Base-by-base conservation (phyloP, 1,140 invertebrate species). In the Saxidomus purpurata region DNA sequence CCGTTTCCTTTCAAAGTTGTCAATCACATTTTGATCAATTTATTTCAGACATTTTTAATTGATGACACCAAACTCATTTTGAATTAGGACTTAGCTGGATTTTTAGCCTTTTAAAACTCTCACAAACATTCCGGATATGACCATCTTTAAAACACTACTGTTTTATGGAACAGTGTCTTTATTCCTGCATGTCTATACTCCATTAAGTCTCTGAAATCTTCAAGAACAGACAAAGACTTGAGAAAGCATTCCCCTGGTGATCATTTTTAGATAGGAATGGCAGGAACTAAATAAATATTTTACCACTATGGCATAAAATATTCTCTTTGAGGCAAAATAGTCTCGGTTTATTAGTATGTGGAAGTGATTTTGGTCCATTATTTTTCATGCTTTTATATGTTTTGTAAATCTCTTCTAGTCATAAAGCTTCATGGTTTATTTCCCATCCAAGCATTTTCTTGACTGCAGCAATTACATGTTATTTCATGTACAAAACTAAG, bases 201-300 rank as follows among this genome's bases (percentile, higher is more conserved):
- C 36, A 38, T 71, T 40, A 17, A 1, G 31, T 6, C 34, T 22
- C 17, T 1, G 34, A 71, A 71, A 38, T 38, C 22, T 38, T 15
- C 17, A 3, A 71, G 34, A 36, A 38, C 67, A 71, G 67, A 71
- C 67, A 71, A 71, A 25, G 34, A 38, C 67, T 71, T 36, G 34
- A 36, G 34, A 71, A 71, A 71, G 11, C 34, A 19, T 71, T 71
- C 67, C 67, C 67, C 0, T 71, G 67, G 36, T 28, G 22, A 40
- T 40, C 34, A 38, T 71, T 71, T 9, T 40, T 15, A 40, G 22
- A 71, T 28, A 40, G 67, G 11, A 36, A 71, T 71, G 13, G 17
- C 67, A 38, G 67, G 38, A 38, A 71, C 67, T n/a, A 71, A 71
- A 71, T 71, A 71, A 71, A 71, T 71, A 71, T 71, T 71, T 71